Conservation (phyloP, 1,140 invertebrate species). For the Pararge aegeria region DNA sequence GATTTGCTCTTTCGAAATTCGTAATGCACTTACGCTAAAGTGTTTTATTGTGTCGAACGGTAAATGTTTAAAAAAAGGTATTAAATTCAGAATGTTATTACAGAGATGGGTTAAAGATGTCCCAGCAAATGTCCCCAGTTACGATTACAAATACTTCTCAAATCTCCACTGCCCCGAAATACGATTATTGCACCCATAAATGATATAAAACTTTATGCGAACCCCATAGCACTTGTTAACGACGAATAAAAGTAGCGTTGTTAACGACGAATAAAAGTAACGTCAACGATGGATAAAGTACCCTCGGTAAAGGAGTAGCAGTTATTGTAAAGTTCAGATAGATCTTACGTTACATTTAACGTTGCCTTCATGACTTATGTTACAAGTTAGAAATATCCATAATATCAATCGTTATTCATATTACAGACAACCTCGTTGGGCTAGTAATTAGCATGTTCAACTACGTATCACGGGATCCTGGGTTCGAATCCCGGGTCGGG, state of each 20-base stretch:
- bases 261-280: conserved; percentile 14
- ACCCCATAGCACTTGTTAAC: conserved; percentile 14
- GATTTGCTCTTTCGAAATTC: conserved; percentile 15
- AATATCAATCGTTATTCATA: not conserved
- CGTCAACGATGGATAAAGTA: not conserved
- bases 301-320: not conserved
- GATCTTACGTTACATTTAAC: not conserved
- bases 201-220: conserved; percentile 18
- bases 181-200: conserved; percentile 16
- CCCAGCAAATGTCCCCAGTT: not conserved
- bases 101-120: not conserved
- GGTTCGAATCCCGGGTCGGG: too few species aligned
- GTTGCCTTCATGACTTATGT: not conserved
- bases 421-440: not conserved
- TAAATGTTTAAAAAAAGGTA: not conserved
- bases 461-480: too few species aligned
- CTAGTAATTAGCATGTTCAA: not conserved
- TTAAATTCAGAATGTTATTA: not conserved
- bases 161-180: not conserved
- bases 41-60: not conserved
- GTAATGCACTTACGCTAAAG: not conserved
- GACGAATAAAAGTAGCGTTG: conserved; percentile 2
- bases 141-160: conserved; percentile 12
- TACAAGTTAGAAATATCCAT: not conserved
- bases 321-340: conserved; percentile 6